Conservation (phyloP, 1,140 invertebrate species). For the Drosophila ambigua region DNA sequence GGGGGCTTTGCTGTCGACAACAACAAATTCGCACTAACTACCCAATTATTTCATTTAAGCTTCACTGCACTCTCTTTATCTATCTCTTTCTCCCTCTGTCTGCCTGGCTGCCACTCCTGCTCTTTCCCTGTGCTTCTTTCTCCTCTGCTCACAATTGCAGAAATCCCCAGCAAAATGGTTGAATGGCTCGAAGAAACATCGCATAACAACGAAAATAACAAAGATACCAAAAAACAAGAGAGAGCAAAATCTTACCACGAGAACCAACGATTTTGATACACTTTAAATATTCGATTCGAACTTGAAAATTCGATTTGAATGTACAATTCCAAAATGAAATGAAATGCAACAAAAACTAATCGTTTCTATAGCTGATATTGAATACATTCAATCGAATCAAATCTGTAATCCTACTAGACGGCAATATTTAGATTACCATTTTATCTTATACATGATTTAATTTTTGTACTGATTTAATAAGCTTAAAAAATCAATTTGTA, state of each 20-base stretch:
- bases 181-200: constrained; percentile 45
- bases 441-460: too few relatives aligned
- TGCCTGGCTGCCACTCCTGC: neutral
- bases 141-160: neutral
- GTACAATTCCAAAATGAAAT: too few relatives aligned
- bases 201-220: constrained; percentile 35
- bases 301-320: too few relatives aligned
- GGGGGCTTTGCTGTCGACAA: constrained; percentile 17
- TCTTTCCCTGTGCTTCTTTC: too few relatives aligned
- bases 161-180: constrained; percentile 53
- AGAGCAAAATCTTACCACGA: neutral
- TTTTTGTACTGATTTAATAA: neutral
- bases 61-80: constrained; percentile 51
- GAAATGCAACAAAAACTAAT: too few relatives aligned
- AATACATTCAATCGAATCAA: too few relatives aligned
- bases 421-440: too few relatives aligned
- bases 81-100: neutral
- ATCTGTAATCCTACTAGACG: too few relatives aligned
- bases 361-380: too few relatives aligned
- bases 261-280: neutral
- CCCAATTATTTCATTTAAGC: constrained; percentile 83
- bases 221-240: constrained; percentile 10
- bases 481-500: too few relatives aligned
- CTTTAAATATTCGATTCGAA: too few relatives aligned
- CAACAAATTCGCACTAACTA: constrained; percentile 76